Base-by-base conservation (phyloP, 35 echinoderm and acorn worm genomes). In the Amphiura filiformis region DNA sequence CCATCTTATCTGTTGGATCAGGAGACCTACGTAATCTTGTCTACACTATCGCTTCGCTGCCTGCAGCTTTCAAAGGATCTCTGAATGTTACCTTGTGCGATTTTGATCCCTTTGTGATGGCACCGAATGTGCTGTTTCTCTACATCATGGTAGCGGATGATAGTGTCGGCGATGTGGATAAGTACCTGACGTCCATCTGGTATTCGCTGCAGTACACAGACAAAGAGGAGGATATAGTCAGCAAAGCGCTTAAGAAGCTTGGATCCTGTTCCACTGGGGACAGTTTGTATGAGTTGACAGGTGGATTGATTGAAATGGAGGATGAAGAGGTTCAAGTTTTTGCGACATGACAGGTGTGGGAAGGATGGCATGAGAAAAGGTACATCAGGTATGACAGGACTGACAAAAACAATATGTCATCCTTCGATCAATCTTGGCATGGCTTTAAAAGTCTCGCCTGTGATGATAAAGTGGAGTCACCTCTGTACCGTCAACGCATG, bases 71-170 rank as follows among this genome's bases (percentile, higher is more conserved):
- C 70, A 77, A 26, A 36, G 93, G 93, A 38, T 87, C 83, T 32
- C 22, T 95, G 2, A 31, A 18, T 1, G 86, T 91, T 75, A 81
- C 77, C 13, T 36, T 95, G 70, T 88, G 87, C 34, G 93, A 95
- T 38, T 78, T 82, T 20, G 89, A 91, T 36, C 88, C 80, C 32
- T 90, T 83, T 49, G 47, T 78, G 12, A 83, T 91, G 78, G 93
- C 93, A 13, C 87, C 89, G 44, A 95, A 95, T 40, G 85, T 91
- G n/a, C 70, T 95, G 28, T 84, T 95, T 35, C 56, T 95, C 26
- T 95, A 88, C 38, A 95, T 95, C 80, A 79, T 95, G 79, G 37
- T 57, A 56, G 34, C 35, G 30, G 40, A 35, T 26, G 42, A 23
- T n/a, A 35, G 35, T 17, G 44, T 5, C 1, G 32, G 31, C 20